Percentiles rank a stretch among this genome's conserved stretches.
Evolutionary conservation across 2,888 invertebrate genomes (phyloP).

Genomic region (Caenorhabditis sp.): DNA sequence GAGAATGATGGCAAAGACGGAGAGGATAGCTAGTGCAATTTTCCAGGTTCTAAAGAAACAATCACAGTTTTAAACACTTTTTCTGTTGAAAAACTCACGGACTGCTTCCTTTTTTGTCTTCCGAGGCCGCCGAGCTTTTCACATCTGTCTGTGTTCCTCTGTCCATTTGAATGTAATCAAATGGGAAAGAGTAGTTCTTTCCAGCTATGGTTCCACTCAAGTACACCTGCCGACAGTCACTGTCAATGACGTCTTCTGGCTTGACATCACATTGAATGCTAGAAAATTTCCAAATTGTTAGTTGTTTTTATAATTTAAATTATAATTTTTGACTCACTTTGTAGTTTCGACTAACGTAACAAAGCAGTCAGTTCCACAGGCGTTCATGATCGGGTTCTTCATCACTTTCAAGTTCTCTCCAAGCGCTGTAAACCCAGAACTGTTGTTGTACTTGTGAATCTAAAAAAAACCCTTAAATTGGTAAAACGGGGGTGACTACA

Average conservation of each 20-base stretch:
- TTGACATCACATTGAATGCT: slow-evolving; percentile 58
- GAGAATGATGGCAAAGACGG: slow-evolving; percentile 51
- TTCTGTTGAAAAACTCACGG: slow-evolving; percentile 29
- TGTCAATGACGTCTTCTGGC: slow-evolving; percentile 15
- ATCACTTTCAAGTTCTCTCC: slow-evolving; percentile 56
- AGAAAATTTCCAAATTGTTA: too few species aligned
- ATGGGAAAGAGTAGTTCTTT: slow-evolving; percentile 46
- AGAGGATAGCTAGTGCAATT: slow-evolving; percentile 66
- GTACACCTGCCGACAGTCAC: slow-evolving; percentile 29
- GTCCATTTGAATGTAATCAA: slow-evolving; percentile 41
- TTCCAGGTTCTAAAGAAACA: too few species aligned
- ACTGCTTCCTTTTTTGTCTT: slow-evolving; percentile 38
- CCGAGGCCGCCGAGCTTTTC: slow-evolving; percentile 11
- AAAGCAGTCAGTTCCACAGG: slow-evolving; percentile 60
- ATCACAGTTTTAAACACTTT: too few species aligned
- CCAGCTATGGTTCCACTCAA: slow-evolving; percentile 45
- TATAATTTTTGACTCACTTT: slow-evolving; percentile 25
- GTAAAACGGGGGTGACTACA: too few species aligned
- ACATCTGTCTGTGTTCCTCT: slow-evolving; percentile 49
- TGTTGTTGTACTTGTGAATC: slow-evolving; percentile 53
- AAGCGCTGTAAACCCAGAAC: slow-evolving; percentile 40
- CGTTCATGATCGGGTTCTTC: slow-evolving; percentile 54
- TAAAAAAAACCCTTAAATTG: slow-evolving; percentile 10
- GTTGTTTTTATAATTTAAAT: too few species aligned
- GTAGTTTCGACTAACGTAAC: slow-evolving; percentile 22